Evolutionary conservation across 92 coral and sea anemone genomes (phyloP).

Genomic region (Umimayanthus chanpuru): DNA sequence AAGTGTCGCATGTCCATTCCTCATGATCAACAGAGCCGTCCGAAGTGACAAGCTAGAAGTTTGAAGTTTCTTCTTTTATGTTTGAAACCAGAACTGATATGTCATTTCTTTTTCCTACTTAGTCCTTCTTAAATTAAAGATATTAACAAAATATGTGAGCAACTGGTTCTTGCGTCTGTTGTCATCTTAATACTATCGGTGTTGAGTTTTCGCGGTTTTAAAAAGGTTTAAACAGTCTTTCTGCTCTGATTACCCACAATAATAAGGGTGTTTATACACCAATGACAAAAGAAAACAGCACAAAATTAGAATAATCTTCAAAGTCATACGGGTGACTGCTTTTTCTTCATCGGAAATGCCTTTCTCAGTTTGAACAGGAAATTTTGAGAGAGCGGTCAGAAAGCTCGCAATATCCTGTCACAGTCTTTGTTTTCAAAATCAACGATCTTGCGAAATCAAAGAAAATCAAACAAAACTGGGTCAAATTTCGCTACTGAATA

Average conservation of each 20-base stretch:
- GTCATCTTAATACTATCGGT: neutral
- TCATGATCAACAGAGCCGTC: constrained; percentile 1
- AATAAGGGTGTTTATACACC: constrained; percentile 11
- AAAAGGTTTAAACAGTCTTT: neutral
- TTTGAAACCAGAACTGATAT: neutral
- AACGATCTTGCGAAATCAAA: constrained; percentile 19
- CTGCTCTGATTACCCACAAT: neutral
- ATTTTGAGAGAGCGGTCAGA: neutral
- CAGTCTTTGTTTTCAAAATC: neutral
- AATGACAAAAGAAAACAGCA: neutral
- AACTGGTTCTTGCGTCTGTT: neutral
- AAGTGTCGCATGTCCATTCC: constrained; percentile 41
- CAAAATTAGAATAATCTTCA: neutral
- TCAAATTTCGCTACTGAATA: neutral
- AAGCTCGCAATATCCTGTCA: constrained; percentile 26
- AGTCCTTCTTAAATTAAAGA: neutral
- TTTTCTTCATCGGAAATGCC: constrained; percentile 33
- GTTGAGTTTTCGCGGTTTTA: constrained; percentile 2
- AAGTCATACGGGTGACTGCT: neutral
- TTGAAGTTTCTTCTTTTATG: neutral
- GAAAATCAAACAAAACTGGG: neutral
- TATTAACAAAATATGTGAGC: neutral
- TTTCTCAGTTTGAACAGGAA: constrained; percentile 20
- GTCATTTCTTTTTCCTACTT: neutral
- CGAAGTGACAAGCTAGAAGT: neutral